Base-by-base conservation (phyloP, 2,888 invertebrate genomes). In the Orthosia cruda region DNA sequence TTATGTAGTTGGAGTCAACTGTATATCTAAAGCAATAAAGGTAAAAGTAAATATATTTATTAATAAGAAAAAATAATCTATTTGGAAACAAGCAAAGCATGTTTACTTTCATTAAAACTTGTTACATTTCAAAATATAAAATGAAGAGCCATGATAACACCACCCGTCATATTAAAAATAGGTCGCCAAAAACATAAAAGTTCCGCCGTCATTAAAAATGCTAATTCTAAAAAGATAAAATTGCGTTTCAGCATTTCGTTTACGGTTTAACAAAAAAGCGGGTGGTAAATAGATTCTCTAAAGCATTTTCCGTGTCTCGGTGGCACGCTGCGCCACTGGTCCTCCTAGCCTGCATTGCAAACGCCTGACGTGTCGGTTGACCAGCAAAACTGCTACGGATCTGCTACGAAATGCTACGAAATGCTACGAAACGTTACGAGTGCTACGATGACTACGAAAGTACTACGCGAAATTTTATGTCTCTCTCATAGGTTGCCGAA, bases 281-380 rank as follows among this genome's bases (percentile, higher is more conserved):
- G 89, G 92, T 82, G 91, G 92, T 93, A 93, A 95, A 95, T 94
- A 94, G 93, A 94, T 93, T 92, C 92, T 89, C 94, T 95, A 95
- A 93, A 95, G 92, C 95, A 94, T 95, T 96, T 93, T 94, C 94
- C 94, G 89, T 95, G 95, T 96, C 90, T 88, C 90, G 85, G 89
- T 86, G 89, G 89, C 81, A 85, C 87, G 84, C 88, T 87, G 89
- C 88, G 89, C 89, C 81, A 79, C 67, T 71, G 74, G 71, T 83
- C 59, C 68, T 76, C 57, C 67, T 84, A 74, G 78, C 70, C 57
- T 74, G 65, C 57, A 66, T 69, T 71, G 77, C 82, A 81, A 83
- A 80, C 72, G 81, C 69, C 78, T 86, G 81, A 84, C 70, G 81
- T 79, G 80, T 77, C 74, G 69, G 79, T 81, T 85, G 84, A 88